Evolutionary conservation across 2,888 invertebrate species (phyloP), one percentile per base, ranked within the genome.

Genomic region (Drosophila prolongata): DNA sequence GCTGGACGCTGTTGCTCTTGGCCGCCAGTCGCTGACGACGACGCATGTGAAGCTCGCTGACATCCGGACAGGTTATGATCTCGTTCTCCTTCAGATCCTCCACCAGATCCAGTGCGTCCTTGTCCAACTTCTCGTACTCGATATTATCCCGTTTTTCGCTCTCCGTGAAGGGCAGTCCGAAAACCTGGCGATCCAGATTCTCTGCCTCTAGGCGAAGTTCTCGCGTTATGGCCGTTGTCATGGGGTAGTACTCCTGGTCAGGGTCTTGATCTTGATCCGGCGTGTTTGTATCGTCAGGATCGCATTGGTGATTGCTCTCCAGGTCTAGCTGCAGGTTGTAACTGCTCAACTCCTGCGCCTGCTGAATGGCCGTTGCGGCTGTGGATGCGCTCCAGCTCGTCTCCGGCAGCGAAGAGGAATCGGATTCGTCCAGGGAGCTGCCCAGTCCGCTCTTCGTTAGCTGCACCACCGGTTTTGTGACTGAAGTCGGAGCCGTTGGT

Each of bases 191-290:
- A 92, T 97, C 97, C 80, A 97, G 93, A 90, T 96, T 97, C 89
- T 97, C 97, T 74, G 97, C 91, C 91, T 97, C 97, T 52, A 97
- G 93, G 81, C 96, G 94, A 82, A 97, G 92, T 90, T 97, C 97
- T 82, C 96, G 94, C 0, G 97, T 97, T 93, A 97, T 96, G 3
- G 97, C 96, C 5, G 96, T 97, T 0, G 96, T 96, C 95, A 97
- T 96, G 3, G 97, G 97, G 89, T 96, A 96, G 90, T 97, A 97
- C 89, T 96, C 96, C 76, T 96, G 95, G 89, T 96, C 96, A 77
- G 96, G 95, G 43, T 96, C 96, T 78, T 96, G 95, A 88, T 96
- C 80, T 88, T 87, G 57, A 34, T 47, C 47, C 50, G 35, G 56
- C 56, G 58, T 56, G 90, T 89, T 55, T 88, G 42, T 24, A 24